phyloP scores from a whole-genome alignment of 2,113 vertebrate species.

The Nanorana parkeri region DNA sequence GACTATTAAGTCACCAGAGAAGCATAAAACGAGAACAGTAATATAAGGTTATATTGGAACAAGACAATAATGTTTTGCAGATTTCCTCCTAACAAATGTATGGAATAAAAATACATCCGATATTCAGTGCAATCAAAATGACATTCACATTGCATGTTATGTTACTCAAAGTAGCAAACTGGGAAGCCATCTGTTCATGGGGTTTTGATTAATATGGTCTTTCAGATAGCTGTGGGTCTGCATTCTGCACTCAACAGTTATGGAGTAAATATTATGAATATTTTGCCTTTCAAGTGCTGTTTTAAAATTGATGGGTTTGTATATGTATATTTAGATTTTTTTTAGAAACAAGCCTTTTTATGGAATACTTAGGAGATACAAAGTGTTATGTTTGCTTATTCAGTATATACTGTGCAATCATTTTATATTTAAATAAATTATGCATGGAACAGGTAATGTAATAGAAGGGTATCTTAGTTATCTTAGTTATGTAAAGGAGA shows the following conservation, averaged over 20 bases:
- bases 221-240: constrained; percentile 20
- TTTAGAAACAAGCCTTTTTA: neutral
- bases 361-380: constrained; percentile 16
- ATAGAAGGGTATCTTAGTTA: too few species aligned
- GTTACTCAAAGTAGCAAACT: constrained; percentile 50
- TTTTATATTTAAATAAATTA: too few species aligned
- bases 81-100: constrained; percentile 50
- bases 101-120: constrained; percentile 53
- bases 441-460: too few species aligned
- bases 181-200: constrained; percentile 51
- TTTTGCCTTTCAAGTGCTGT: neutral
- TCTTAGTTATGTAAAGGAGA: too few species aligned
- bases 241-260: constrained; percentile 12
- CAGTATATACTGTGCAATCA: too few species aligned
- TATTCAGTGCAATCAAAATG: constrained; percentile 48
- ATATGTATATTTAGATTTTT: neutral
- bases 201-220: constrained; percentile 45
- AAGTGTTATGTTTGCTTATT: neutral
- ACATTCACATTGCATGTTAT: constrained; percentile 51
- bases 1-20: constrained; percentile 18
- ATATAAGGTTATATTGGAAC: constrained; percentile 38
- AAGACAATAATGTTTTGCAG: constrained; percentile 48
- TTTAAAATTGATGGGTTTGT: neutral
- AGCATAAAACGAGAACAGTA: constrained; percentile 21
- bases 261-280: constrained; percentile 30